These are phyloP conservation scores for Dufourea novaeangliae DNA, from an alignment of 1,140 invertebrate genomes.

Conservation along the genomic window DNA sequence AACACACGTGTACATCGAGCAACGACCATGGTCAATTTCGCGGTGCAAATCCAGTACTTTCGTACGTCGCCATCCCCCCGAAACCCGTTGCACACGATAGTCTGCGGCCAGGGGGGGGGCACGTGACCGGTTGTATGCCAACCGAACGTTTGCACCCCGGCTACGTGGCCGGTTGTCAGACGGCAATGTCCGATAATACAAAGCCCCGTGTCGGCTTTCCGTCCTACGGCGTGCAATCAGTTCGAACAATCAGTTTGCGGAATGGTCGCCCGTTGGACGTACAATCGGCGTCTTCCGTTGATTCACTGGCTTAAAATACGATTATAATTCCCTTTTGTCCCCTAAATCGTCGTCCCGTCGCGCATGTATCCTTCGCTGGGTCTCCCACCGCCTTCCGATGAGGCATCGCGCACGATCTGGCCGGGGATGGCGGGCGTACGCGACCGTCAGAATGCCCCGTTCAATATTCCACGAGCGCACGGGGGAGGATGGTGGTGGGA, in stretches of 20 bases:
- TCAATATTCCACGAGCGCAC: slow-evolving; percentile 33
- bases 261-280: slow-evolving; percentile 47
- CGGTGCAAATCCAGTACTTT: too few species aligned
- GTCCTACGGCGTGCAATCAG: slow-evolving; percentile 39
- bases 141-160: slow-evolving; percentile 31
- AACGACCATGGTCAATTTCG: too few species aligned
- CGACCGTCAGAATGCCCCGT: not conserved
- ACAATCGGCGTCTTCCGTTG: slow-evolving; percentile 47
- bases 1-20: too few species aligned
- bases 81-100: not conserved
- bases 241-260: slow-evolving; percentile 43
- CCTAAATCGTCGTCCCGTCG: slow-evolving; percentile 58
- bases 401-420: slow-evolving; percentile 38
- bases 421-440: too few species aligned
- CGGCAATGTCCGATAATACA: slow-evolving; percentile 46
- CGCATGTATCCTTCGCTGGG: slow-evolving; percentile 51
- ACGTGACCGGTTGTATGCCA: slow-evolving; percentile 27
- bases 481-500: too few species aligned
- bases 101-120: not conserved
- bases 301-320: slow-evolving; percentile 60
- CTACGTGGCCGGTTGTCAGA: slow-evolving; percentile 30
- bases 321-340: slow-evolving; percentile 68
- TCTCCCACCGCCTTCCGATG: slow-evolving; percentile 27
- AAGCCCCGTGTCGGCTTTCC: slow-evolving; percentile 30
- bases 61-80: too few species aligned